Evolutionary conservation across 2,113 vertebrate species (phyloP), one percentile per base, ranked within the genome.

Genomic region (Caranx melampygus): DNA sequence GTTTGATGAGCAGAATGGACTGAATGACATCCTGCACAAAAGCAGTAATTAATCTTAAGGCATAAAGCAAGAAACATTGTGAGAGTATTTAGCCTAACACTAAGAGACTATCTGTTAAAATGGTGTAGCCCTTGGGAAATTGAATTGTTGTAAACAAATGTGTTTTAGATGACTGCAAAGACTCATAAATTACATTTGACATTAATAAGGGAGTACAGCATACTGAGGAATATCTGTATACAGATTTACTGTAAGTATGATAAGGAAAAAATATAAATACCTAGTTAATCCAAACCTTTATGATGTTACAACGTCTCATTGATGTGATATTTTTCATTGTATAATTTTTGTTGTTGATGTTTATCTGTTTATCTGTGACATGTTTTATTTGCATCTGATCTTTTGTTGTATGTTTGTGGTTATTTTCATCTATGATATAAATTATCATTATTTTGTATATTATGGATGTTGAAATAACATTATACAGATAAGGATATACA

Each of bases 1-100:
- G 60, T 78, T 69, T 67, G 55, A 75, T 83, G 78, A 78, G 59
- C 64, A 71, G 55, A 67, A 52, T 68, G 35, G 61, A 79, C 54
- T 74, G 37, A 81, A 72, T 63, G 70, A 63, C 51, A 59, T 61
- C 59, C 63, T 79, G 75, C 40, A 74, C 61, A 16, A 68, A 86
- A 62, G 31, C 37, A 47, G 49, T 16, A 75, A 79, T 85, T 81
- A 71, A 78, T 90, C 82, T 67, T 5, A 18, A 34, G 45, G 58
- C 60, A 79, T 45, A 68, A 81, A 70, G 42, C 45, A 51, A 55
- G 74, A 42, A 77, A 37, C 42, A 37, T 67, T 67, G 59, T 72
- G 68, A 78, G 60, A 78, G 49, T 45, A 55, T 72, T 62, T 44
- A 69, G 72, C 60, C 42, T 47, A 40, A 75, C 45, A 37, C 31